Evolutionary conservation across 2,888 invertebrate species (phyloP).

Genomic region (Malacosoma neustria): DNA sequence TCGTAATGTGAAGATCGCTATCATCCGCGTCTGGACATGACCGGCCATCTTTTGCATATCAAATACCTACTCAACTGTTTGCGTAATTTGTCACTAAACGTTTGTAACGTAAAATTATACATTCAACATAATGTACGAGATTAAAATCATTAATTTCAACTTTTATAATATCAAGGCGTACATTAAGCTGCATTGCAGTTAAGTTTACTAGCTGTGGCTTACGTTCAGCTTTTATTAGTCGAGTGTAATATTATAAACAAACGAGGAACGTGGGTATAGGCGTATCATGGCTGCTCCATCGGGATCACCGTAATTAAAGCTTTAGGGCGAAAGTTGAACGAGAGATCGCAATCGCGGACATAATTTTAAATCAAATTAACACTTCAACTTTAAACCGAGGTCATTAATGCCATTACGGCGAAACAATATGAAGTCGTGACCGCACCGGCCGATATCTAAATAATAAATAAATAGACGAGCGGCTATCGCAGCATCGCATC

Average conservation of each 20-base stretch:
- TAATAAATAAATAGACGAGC: slow-evolving; percentile 72
- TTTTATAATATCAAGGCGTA: slow-evolving; percentile 41
- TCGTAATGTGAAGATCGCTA: too few species aligned
- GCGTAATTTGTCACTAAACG: slow-evolving; percentile 43
- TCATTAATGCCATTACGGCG: slow-evolving; percentile 69
- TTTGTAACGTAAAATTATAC: slow-evolving; percentile 26
- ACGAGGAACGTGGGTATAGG: slow-evolving; percentile 18
- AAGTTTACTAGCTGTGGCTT: slow-evolving; percentile 27
- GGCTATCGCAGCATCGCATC: slow-evolving; percentile 61
- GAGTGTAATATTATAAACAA: slow-evolving; percentile 24
- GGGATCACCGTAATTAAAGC: slow-evolving; percentile 63
- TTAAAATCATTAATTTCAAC: slow-evolving; percentile 38
- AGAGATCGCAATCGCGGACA: slow-evolving; percentile 64
- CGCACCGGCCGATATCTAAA: slow-evolving; percentile 67
- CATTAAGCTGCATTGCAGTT: slow-evolving; percentile 43
- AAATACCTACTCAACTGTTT: slow-evolving; percentile 14
- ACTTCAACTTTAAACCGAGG: slow-evolving; percentile 73
- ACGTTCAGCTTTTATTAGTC: slow-evolving; percentile 34
- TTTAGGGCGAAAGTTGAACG: slow-evolving; percentile 63
- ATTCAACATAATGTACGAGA: slow-evolving; percentile 29
- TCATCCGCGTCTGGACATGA: too few species aligned
- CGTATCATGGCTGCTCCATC: slow-evolving; percentile 49
- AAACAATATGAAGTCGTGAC: slow-evolving; percentile 73
- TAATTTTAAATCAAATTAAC: slow-evolving; percentile 75
- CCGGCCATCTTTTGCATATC: neutral